phyloP scores from a whole-genome alignment of 2,113 vertebrate species.

The Picathartes gymnocephalus region DNA sequence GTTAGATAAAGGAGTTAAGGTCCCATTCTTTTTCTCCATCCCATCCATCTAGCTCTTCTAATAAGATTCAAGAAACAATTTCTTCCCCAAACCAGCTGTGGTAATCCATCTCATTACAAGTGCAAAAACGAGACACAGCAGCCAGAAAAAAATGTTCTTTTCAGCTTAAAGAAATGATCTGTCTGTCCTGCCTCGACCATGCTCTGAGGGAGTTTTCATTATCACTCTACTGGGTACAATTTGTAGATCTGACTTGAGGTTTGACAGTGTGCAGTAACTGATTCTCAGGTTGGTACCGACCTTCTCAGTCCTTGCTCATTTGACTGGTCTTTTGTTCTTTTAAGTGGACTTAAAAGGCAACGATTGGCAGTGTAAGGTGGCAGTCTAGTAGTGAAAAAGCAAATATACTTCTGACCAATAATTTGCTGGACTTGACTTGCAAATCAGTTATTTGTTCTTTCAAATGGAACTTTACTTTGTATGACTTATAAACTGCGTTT shows the following conservation, averaged over 20 bases:
- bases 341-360: neutral
- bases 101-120: neutral
- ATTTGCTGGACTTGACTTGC: neutral
- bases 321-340: neutral
- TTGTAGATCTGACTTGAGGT: neutral
- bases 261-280: neutral
- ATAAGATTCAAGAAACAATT: neutral
- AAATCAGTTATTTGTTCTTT: neutral
- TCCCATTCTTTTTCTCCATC: neutral
- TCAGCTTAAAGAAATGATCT: neutral
- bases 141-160: neutral
- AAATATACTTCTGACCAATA: neutral
- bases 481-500: conserved; percentile 17
- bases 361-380: neutral
- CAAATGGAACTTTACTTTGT: neutral
- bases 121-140: neutral
- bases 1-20: neutral
- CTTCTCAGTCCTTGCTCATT: neutral
- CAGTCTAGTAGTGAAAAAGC: neutral
- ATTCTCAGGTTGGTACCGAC: neutral
- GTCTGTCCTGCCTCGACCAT: neutral
- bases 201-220: neutral
- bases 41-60: neutral
- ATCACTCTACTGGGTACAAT: neutral
- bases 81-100: neutral